phyloP scores from a whole-genome alignment of 2,888 invertebrate genomes.

The Mesorhabditis belari region DNA sequence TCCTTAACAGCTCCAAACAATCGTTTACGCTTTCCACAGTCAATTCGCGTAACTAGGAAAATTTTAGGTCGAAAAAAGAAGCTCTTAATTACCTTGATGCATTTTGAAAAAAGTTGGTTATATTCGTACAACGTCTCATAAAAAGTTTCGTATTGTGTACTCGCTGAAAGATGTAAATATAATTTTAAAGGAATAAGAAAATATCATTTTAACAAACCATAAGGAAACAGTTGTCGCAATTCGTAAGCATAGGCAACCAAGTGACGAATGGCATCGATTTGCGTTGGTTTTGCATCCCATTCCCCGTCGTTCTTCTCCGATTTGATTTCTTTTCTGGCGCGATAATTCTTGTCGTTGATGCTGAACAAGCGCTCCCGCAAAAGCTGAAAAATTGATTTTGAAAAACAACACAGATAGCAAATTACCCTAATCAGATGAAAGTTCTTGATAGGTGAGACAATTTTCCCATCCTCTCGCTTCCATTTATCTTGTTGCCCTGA shows the following conservation, averaged over 20 bases:
- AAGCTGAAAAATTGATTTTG: background rate
- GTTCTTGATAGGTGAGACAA: constrained; percentile 25
- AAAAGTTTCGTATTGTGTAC: constrained; percentile 18
- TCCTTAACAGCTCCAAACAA: constrained; percentile 31
- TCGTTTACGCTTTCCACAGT: constrained; percentile 18
- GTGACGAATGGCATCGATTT: constrained; percentile 9
- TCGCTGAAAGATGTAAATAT: constrained; percentile 11
- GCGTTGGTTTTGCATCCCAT: constrained; percentile 13
- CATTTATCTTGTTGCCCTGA: constrained; percentile 3
- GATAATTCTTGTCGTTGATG: background rate
- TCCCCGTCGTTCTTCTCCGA: background rate
- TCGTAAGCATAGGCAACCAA: constrained; percentile 38
- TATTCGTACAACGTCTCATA: constrained; percentile 25
- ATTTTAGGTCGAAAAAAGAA: background rate
- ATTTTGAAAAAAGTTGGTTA: constrained; percentile 18
- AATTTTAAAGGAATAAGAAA: background rate
- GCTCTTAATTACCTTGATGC: constrained; percentile 13
- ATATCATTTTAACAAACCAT: constrained; percentile 11
- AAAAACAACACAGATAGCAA: background rate
- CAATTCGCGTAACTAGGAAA: constrained; percentile 4
- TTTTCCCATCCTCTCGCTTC: constrained; percentile 8
- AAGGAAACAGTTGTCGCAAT: constrained; percentile 32
- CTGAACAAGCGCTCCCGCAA: background rate
- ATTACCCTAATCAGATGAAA: constrained; percentile 18
- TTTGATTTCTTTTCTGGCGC: background rate